Evolutionary conservation across 2,888 invertebrate species (phyloP).

Genomic region (Mantis religiosa): DNA sequence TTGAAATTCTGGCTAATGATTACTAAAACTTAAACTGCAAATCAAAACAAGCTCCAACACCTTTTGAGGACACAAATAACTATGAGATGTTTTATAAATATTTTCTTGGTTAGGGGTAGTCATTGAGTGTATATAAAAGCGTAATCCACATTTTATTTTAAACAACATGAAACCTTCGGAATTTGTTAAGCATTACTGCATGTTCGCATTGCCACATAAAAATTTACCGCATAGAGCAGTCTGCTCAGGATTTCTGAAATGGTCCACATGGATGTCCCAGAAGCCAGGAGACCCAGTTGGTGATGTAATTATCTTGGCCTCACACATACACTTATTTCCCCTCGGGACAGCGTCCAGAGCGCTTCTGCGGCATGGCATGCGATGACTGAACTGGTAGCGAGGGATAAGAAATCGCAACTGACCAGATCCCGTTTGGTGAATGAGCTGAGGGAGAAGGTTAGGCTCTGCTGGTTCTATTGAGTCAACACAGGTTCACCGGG

Average conservation of each 20-base stretch:
- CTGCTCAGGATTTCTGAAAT: too few species aligned
- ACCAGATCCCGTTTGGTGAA: not conserved
- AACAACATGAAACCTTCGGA: too few species aligned
- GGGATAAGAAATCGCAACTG: conserved; percentile 17
- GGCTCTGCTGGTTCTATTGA: conserved; percentile 4
- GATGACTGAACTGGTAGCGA: not conserved
- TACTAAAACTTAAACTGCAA: too few species aligned
- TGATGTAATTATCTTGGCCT: not conserved
- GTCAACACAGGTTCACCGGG: not conserved
- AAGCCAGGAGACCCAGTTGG: not conserved
- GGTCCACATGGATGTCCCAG: not conserved
- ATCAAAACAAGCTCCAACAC: too few species aligned
- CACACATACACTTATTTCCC: not conserved
- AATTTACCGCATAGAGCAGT: not conserved
- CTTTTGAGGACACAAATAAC: too few species aligned
- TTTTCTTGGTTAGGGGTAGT: too few species aligned
- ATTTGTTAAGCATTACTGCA: too few species aligned
- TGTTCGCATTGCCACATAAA: too few species aligned
- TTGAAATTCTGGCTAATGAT: too few species aligned
- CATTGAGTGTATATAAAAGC: too few species aligned
- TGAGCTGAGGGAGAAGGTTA: not conserved
- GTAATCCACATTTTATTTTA: too few species aligned
- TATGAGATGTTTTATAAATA: too few species aligned
- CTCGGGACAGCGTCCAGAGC: not conserved
- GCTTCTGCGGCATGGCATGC: not conserved